Evolutionary conservation across 2,113 vertebrate species (phyloP), one percentile per base, ranked within the genome.

Genomic region (Physeter macrocephalus): DNA sequence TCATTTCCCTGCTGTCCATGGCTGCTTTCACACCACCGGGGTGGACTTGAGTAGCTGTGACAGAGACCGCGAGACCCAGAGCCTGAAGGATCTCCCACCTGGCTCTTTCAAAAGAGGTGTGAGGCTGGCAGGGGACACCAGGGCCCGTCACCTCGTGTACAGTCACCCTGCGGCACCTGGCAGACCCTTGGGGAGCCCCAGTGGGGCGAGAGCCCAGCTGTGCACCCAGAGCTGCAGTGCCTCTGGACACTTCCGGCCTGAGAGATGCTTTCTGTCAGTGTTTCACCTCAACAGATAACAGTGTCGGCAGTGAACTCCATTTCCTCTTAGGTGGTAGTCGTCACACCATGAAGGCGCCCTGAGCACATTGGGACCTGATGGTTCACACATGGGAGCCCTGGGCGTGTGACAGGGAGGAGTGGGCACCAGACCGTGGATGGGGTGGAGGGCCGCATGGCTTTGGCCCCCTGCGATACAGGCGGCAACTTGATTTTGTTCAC

Each of bases 361-460:
- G 59, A 61, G 59, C 59, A 61, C 23, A 25, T 0, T 5, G 39
- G 34, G 81, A 15, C 52, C 21, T 61, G 8, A 17, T 61, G 66
- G 11, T 39, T 25, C 59, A 29, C 25, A 25, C 36, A 12, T 21
- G 13, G 43, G 69, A 61, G 12, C 3, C 41, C 31, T 62, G 20
- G 27, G 78, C 57, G 43, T 20, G 8, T 20, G 25, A 49, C 12
- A 27, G 31, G 20, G 31, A 36, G 23, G 62, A 5, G 52, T 5
- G 4, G 27, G 20, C 27, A 34, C n/a, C 0, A 9, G n/a, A 36
- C 66, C 41, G 1, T 49, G 2, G 8, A 12, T 18, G 7, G 20
- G 61, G 29, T 14, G 0, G 57, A 31, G 20, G 29, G 6, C 34
- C 27, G 49, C n/a, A 5, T 39, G 36, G 6, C 43, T 29, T 17